These are phyloP conservation scores for Drosophila sp. DNA, from an alignment of 1,140 invertebrate species.

Conservation along the genomic window DNA sequence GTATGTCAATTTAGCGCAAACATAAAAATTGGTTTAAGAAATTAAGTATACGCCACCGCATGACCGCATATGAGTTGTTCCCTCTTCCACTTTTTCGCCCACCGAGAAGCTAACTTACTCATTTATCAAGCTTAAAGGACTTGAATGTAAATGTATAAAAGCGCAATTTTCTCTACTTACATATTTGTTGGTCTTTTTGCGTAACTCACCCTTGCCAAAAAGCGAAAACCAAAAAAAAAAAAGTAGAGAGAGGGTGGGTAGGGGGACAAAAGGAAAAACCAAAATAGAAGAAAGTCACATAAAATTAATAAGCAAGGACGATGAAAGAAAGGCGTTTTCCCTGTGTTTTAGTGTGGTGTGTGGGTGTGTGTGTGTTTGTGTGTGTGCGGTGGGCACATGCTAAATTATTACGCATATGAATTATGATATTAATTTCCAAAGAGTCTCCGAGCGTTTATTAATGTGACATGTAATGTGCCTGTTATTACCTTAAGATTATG, in stretches of 20 bases:
- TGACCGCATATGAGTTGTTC: constrained; percentile 2
- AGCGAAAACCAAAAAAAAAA: constrained; percentile 7
- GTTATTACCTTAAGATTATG: constrained; percentile 81
- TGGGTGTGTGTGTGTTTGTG: not conserved
- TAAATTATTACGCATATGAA: constrained; percentile 78
- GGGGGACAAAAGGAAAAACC: constrained; percentile 8
- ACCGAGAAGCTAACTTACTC: constrained; percentile 30
- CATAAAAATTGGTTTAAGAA: not conserved
- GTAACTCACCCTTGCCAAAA: constrained; percentile 48
- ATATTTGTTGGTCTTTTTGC: constrained; percentile 52
- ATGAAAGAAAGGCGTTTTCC: constrained; percentile 11
- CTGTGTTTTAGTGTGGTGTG: not conserved
- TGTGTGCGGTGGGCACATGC: constrained; percentile 52
- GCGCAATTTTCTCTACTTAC: constrained; percentile 53
- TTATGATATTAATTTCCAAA: constrained; percentile 77
- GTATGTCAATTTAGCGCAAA: not conserved
- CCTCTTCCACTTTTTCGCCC: not conserved
- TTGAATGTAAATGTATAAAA: constrained; percentile 60
- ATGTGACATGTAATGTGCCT: constrained; percentile 80
- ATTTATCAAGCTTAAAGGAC: constrained; percentile 79
- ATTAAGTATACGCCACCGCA: constrained; percentile 16
- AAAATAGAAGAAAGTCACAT: constrained; percentile 59
- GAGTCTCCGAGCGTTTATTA: constrained; percentile 65
- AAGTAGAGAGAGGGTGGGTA: not conserved
- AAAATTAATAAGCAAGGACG: constrained; percentile 74